Base-by-base conservation (phyloP, 2,113 vertebrate species). In the Takifugu bimaculatus region DNA sequence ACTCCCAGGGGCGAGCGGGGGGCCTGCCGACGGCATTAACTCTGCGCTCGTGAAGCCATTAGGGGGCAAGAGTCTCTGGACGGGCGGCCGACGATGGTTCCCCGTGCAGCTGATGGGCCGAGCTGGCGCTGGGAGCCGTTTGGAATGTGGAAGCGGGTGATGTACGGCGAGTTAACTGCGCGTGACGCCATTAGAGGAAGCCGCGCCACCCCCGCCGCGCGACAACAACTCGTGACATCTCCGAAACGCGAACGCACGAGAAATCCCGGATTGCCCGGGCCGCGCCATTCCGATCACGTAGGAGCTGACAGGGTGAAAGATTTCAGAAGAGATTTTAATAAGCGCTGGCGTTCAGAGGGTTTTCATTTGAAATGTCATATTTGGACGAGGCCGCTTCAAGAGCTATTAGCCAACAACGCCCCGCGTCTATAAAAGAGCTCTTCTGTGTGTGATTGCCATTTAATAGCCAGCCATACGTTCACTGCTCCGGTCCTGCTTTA, bases 371-470 rank as follows among this genome's bases (percentile, higher is more conserved):
- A 84, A 78, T 69, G 71, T 82, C 74, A 84, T 57, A 72, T 80
- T 75, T 77, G 74, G 80, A 81, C 59, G 66, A 80, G 65, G 79
- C 69, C 49, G 72, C 77, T 77, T 65, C 26, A 27, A 81, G 75
- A 84, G 79, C 76, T 62, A 81, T 86, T 85, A 83, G 50, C 65
- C 81, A 65, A 69, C 74, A 83, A 84, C 72, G 81, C 20, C 20
- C 20, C 20, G 20, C 20, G 20, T 20, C 20, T 20, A 20, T 20
- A 20, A 20, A 20, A 20, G 20, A 20, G 20, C 20, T 20, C 20
- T 20, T 20, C 20, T 20, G 20, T 20, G 20, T 20, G 20, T 20
- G 20, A 20, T 20, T 20, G 20, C 20, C 20, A 20, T 20, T 20
- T 20, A 20, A 20, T 20, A 20, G 20, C 20, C 20, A 20, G 20